These are phyloP conservation scores for Trypoxylus dichotomus DNA, from an alignment of 1,140 invertebrate species.

Conservation along the genomic window DNA sequence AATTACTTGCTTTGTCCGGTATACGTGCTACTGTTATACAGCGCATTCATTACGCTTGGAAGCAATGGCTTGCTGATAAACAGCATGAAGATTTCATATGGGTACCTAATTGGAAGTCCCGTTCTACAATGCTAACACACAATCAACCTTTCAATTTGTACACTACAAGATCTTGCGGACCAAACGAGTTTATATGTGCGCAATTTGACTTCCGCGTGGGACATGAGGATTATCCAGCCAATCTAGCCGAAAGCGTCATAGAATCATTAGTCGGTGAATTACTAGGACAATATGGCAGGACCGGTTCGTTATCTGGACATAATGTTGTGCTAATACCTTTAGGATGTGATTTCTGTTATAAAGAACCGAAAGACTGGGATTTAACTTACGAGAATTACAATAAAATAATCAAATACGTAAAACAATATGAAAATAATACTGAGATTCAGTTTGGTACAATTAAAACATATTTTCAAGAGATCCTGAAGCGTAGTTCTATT, in stretches of 20 bases:
- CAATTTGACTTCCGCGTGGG: slow-evolving; percentile 97
- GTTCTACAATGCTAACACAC: slow-evolving; percentile 86
- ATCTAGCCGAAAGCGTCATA: slow-evolving; percentile 78
- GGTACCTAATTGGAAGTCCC: slow-evolving; percentile 91
- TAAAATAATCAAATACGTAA: slow-evolving; percentile 92
- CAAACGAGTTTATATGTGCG: slow-evolving; percentile 95
- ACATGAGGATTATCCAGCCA: slow-evolving; percentile 75
- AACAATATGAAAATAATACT: slow-evolving; percentile 78
- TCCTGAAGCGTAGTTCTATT: slow-evolving; percentile 62
- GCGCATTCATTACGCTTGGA: slow-evolving; percentile 92
- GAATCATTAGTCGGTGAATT: slow-evolving; percentile 60
- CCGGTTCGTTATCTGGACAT: slow-evolving; percentile 88
- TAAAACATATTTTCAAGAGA: slow-evolving; percentile 87
- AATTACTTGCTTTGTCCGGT: slow-evolving; percentile 81
- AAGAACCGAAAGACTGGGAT: slow-evolving; percentile 91
- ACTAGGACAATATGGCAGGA: slow-evolving; percentile 95
- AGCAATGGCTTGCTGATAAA: slow-evolving; percentile 82
- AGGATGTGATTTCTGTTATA: slow-evolving; percentile 97
- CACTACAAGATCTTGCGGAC: slow-evolving; percentile 96
- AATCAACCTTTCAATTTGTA: slow-evolving; percentile 99
- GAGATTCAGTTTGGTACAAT: slow-evolving; percentile 94
- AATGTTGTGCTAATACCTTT: slow-evolving; percentile 89
- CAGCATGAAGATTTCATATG: slow-evolving; percentile 90
- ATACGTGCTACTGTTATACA: slow-evolving; percentile 90
- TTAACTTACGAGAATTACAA: slow-evolving; percentile 92